Conservation (phyloP, 2,888 invertebrate genomes). For the Drosophila greeni region DNA sequence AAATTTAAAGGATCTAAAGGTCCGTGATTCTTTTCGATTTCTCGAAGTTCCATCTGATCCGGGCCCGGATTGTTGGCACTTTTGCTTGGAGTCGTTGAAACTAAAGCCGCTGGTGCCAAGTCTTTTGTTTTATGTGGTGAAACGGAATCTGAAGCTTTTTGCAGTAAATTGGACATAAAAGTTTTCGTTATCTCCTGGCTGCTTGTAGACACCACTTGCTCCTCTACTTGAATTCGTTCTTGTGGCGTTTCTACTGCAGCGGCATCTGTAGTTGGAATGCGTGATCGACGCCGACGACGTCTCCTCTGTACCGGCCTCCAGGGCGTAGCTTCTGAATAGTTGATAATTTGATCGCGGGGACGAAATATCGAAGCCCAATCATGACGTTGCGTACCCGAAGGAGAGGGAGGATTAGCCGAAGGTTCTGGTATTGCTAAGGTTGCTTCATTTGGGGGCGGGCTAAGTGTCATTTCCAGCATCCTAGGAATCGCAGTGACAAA, state of each 20-base stretch:
- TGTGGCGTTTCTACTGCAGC: neutral
- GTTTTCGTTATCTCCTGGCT: conserved; percentile 22
- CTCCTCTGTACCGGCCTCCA: neutral
- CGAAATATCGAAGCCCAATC: conserved; percentile 10
- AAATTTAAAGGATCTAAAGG: neutral
- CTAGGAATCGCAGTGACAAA: neutral
- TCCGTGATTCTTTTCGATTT: neutral
- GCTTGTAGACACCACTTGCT: neutral
- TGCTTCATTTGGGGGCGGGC: neutral
- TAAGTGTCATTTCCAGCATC: neutral
- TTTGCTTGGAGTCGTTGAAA: neutral
- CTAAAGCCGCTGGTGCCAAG: neutral
- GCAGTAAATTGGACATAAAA: conserved; percentile 20
- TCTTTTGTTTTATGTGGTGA: neutral
- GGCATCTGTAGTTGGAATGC: neutral
- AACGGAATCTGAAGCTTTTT: neutral
- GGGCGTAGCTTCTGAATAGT: neutral
- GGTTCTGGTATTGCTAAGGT: neutral
- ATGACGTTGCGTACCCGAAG: neutral
- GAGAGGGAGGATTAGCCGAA: neutral
- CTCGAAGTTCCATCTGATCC: neutral
- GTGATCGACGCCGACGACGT: neutral
- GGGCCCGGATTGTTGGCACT: neutral
- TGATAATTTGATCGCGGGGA: neutral
- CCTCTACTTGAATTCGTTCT: neutral